Conservation (phyloP, 2,888 invertebrate species). For the Cantharis flavilabris region DNA sequence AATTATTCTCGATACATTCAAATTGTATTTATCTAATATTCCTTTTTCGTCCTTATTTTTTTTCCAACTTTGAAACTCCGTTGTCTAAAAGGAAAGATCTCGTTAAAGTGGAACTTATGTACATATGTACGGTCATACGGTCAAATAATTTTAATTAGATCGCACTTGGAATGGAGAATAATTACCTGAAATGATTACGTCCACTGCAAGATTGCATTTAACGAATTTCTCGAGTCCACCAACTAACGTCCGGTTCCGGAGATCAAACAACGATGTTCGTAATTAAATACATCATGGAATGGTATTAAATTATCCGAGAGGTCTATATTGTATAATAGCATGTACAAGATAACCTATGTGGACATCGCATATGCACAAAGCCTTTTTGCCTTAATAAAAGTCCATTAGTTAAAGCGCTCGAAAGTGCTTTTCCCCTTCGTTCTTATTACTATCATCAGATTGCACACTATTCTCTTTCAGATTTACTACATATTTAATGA, state of each 20-base stretch:
- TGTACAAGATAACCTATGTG: conserved; percentile 51
- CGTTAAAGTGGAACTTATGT: not conserved
- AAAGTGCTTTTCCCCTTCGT: conserved; percentile 37
- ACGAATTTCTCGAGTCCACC: conserved; percentile 46
- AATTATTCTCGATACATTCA: not conserved
- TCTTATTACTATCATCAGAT: not conserved
- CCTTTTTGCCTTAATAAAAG: conserved; percentile 56
- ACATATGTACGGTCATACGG: conserved; percentile 13
- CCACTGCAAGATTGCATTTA: conserved; percentile 41
- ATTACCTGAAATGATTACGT: conserved; percentile 33
- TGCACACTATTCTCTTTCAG: not conserved
- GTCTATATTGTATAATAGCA: conserved; percentile 42
- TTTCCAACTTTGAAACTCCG: not conserved
- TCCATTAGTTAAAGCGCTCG: conserved; percentile 56
- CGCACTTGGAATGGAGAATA: conserved; percentile 34
- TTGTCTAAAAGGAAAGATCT: no score
- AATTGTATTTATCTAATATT: not conserved
- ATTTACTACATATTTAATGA: conserved; percentile 18
- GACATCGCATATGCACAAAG: conserved; percentile 57
- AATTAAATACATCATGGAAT: conserved; percentile 55
- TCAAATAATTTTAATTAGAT: conserved; percentile 42
- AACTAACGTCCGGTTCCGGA: conserved; percentile 48
- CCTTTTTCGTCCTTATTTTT: not conserved
- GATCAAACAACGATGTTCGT: conserved; percentile 52
- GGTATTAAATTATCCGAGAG: conserved; percentile 53